Evolutionary conservation across 2,797 vertebrate species (phyloP), one percentile per base, ranked within the genome.

Genomic region (Leptoclinus maculatus): DNA sequence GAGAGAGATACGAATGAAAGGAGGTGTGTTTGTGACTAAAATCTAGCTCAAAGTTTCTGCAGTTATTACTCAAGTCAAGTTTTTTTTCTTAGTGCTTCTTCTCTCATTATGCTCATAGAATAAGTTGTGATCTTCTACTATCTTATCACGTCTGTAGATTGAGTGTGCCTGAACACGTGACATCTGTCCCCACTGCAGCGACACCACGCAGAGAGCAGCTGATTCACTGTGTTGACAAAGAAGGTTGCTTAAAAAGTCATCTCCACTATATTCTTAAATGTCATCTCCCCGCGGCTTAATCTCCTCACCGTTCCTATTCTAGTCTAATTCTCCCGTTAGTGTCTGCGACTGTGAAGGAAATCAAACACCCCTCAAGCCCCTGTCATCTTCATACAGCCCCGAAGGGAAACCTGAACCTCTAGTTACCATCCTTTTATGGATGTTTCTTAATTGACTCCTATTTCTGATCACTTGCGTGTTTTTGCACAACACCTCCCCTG

Each of bases 131-230:
- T 83, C 43, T 58, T 68, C 13, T 25, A 5, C 74, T 78, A 76
- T 89, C 75, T 92, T 88, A 92, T 91, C 91, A 87, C 74, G 76
- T 11, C 58, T 69, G 73, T 73, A 80, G 75, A 78, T 76, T 84
- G 71, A 29, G 68, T 74, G 70, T 62, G 76, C 17, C 32, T 79
- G 74, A 66, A 57, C 90, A 92, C n/a, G 76, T 88, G 90, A 87
- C 81, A 74, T 60, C 27, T 67, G 36, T 69, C 53, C 47, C 45
- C 47, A 67, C 72, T 86, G 76, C 49, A 77, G 41, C 53, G 76
- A 72, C 60, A 53, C 23, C 66, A 49, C 0, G 12, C 57, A 65
- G 41, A 74, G 47, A 67, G 71, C 39, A 27, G 19, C 69, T 69
- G 45, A 80, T 62, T 76, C 19, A 39, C 62, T 9, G 14, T 78